Base-by-base conservation (phyloP, 2,113 vertebrate species). In the Anarhynchus alexandrinus region DNA sequence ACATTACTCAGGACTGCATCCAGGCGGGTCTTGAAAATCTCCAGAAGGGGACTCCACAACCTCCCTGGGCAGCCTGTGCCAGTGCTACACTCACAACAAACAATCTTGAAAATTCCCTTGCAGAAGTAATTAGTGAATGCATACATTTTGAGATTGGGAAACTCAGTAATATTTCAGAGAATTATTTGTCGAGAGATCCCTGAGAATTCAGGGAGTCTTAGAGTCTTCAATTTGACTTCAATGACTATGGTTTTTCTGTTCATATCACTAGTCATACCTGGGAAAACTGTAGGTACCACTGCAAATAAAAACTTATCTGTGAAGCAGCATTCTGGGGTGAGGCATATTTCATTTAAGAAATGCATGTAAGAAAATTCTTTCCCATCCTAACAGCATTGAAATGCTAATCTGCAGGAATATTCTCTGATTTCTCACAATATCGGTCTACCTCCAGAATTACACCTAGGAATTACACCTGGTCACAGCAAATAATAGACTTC, bases 331-430 rank as follows among this genome's bases (percentile, higher is more conserved):
- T 93, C 57, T 96, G 49, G 45, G 59, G 36, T 96, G 84, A 92
- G 95, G 74, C 34, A 90, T 79, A 92, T 93, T 96, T 95, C 49
- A 61, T 85, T 91, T 85, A 94, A 91, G 85, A 66, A 93, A 83
- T 85, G 76, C 61, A 81, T n/a, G 26, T 88, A 87, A 71, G 81
- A 86, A 81, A 96, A 96, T 92, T 82, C 11, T 25, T 90, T 19
- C 26, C 83, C n/a, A 47, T 73, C 54, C 21, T 66, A 91, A 90
- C 38, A 93, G 64, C 30, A 86, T 54, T 22, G 7, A 97, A 97
- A 94, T 87, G 45, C n/a, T 74, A 88, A 66, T 32, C 23, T 70
- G 38, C 61, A 80, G 4, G 30, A 84, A 57, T 61, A 80, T 91
- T 85, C 80, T 55, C 38, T 74, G 66, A 82, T 95, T 87, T 80